Conservation (phyloP, 2,113 vertebrate genomes). For the Seriola quinqueradiata region DNA sequence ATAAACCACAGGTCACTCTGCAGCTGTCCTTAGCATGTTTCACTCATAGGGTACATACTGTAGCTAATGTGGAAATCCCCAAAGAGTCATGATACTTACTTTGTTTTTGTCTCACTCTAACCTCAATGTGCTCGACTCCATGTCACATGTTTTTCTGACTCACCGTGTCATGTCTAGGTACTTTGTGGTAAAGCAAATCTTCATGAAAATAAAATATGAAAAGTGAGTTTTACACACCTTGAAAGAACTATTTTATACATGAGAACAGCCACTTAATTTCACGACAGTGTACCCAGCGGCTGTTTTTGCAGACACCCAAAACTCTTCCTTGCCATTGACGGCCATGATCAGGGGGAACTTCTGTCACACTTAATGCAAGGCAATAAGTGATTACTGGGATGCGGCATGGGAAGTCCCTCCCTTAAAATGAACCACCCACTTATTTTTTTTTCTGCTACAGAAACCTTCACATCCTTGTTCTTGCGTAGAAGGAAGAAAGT, state of each 20-base stretch:
- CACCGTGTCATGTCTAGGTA: neutral
- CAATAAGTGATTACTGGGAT: slow-evolving; percentile 23
- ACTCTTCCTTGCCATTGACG: neutral
- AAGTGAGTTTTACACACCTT: slow-evolving; percentile 1
- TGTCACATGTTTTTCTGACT: slow-evolving; percentile 53
- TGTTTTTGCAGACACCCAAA: slow-evolving; percentile 40
- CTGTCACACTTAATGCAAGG: slow-evolving; percentile 18
- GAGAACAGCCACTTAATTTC: neutral
- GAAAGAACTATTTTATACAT: slow-evolving; percentile 10
- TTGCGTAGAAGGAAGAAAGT: neutral
- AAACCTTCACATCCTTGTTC: slow-evolving; percentile 3
- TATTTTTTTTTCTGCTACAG: neutral
- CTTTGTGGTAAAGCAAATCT: slow-evolving; percentile 14
- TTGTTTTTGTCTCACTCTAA: slow-evolving; percentile 66
- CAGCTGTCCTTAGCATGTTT: slow-evolving; percentile 62
- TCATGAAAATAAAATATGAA: slow-evolving; percentile 2
- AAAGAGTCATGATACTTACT: slow-evolving; percentile 50
- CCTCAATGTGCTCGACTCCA: slow-evolving; percentile 21
- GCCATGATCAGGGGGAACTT: slow-evolving; percentile 19
- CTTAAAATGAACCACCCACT: slow-evolving; percentile 23
- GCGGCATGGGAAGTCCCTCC: slow-evolving; percentile 78
- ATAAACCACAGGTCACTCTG: slow-evolving; percentile 49
- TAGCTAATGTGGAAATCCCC: slow-evolving; percentile 72
- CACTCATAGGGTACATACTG: slow-evolving; percentile 9
- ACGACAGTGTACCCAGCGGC: neutral